These are phyloP conservation scores for Teleopsis dalmanni DNA, from an alignment of 1,140 invertebrate genomes.

Conservation along the genomic window DNA sequence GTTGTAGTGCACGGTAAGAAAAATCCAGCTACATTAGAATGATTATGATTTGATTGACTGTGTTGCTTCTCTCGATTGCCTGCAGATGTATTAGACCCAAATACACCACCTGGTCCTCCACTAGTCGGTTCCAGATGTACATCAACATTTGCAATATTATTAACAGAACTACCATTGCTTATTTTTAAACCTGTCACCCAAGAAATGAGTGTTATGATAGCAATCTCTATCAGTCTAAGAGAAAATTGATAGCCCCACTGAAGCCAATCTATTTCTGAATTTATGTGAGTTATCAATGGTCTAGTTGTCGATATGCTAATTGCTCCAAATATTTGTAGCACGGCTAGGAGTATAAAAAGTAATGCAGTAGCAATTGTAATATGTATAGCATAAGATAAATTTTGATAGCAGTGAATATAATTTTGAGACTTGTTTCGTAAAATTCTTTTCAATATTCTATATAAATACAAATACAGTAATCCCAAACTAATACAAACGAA, in stretches of 20 bases:
- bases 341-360: slow-evolving; percentile 70
- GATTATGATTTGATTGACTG: slow-evolving; percentile 22
- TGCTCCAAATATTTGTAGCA: slow-evolving; percentile 70
- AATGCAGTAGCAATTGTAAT: slow-evolving; percentile 78
- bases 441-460: slow-evolving; percentile 59
- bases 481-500: slow-evolving; percentile 71
- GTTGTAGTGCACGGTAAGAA: slow-evolving; percentile 67
- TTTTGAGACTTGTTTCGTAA: slow-evolving; percentile 60
- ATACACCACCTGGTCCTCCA: slow-evolving; percentile 14
- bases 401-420: slow-evolving; percentile 58
- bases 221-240: slow-evolving; percentile 72
- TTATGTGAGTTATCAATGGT: slow-evolving; percentile 22
- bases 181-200: slow-evolving; percentile 70
- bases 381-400: slow-evolving; percentile 70
- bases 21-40: slow-evolving; percentile 59
- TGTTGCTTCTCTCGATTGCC: slow-evolving; percentile 48
- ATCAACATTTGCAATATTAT: background rate
- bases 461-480: slow-evolving; percentile 75
- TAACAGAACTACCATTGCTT: slow-evolving; percentile 29
- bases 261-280: slow-evolving; percentile 58
- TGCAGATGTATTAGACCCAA: slow-evolving; percentile 39
- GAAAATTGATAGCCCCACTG: slow-evolving; percentile 85
- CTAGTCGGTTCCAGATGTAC: slow-evolving; percentile 2
- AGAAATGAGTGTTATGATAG: slow-evolving; percentile 70
- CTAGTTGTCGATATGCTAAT: slow-evolving; percentile 47